These are phyloP conservation scores for Malthinus seriepunctatus DNA, from an alignment of 2,888 invertebrate genomes.

Conservation along the genomic window DNA sequence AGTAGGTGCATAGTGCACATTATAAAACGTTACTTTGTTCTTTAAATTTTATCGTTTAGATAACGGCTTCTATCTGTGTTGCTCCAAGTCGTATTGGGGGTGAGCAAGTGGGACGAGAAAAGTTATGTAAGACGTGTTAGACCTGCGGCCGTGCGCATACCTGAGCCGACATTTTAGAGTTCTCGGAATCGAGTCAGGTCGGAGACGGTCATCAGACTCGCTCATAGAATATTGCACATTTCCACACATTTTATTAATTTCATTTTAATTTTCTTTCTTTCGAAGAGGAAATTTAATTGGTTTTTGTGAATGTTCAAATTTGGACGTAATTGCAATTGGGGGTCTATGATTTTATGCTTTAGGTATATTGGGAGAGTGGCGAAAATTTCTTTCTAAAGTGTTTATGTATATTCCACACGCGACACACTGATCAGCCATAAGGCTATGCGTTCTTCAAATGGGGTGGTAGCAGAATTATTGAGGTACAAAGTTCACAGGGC, in stretches of 20 bases:
- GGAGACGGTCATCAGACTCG: constrained; percentile 48
- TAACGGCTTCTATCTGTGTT: constrained; percentile 26
- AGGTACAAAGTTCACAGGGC: too few relatives aligned
- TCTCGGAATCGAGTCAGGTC: constrained; percentile 47
- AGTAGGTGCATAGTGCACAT: background rate
- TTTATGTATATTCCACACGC: too few relatives aligned
- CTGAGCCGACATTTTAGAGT: constrained; percentile 43
- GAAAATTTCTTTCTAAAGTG: too few relatives aligned
- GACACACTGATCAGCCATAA: too few relatives aligned
- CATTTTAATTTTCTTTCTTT: background rate
- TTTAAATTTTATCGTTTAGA: constrained; percentile 8
- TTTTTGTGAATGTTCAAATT: too few relatives aligned
- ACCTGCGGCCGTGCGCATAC: constrained; percentile 39
- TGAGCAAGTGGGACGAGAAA: constrained; percentile 36
- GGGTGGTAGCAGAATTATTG: too few relatives aligned
- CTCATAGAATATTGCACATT: constrained; percentile 33
- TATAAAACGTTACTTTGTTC: background rate
- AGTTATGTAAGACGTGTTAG: constrained; percentile 41
- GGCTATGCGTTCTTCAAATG: too few relatives aligned
- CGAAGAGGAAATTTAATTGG: too few relatives aligned
- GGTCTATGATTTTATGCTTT: too few relatives aligned
- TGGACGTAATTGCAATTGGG: too few relatives aligned
- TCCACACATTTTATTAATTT: constrained; percentile 12
- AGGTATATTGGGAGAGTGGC: too few relatives aligned
- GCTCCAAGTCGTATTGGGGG: constrained; percentile 21